Conservation (phyloP, 2,113 vertebrate species). For the Rhineura floridana region DNA sequence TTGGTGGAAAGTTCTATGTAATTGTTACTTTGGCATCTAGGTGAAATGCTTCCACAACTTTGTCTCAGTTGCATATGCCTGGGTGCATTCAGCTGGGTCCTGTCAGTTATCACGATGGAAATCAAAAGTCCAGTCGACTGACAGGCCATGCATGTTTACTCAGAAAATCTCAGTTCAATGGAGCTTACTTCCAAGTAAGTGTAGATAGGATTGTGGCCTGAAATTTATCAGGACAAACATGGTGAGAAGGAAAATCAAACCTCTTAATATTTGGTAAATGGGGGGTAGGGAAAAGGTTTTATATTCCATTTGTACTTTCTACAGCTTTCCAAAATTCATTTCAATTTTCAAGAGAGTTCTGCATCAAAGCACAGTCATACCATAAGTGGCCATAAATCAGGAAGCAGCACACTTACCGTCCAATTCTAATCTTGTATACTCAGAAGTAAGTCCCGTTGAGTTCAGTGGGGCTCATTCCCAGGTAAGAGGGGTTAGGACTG, state of each 20-base stretch:
- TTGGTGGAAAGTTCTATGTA: not conserved
- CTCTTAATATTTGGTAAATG: not conserved
- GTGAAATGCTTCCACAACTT: not conserved
- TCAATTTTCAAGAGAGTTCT: not conserved
- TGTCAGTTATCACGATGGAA: not conserved
- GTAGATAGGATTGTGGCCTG: not conserved
- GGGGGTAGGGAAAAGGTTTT: not conserved
- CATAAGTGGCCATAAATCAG: too few species aligned
- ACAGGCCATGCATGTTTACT: not conserved
- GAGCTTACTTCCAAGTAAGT: not conserved
- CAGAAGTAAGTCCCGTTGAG: too few species aligned
- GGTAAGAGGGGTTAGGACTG: too few species aligned
- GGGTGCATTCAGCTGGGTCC: rapidly evolving
- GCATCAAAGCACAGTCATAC: not conserved
- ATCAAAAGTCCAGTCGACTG: not conserved
- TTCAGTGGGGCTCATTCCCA: too few species aligned
- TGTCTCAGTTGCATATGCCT: not conserved
- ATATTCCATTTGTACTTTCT: not conserved
- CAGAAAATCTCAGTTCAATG: not conserved
- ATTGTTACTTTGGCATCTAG: not conserved
- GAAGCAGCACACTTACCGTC: too few species aligned
- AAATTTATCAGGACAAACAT: not conserved
- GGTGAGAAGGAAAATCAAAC: not conserved
- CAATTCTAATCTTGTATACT: too few species aligned
- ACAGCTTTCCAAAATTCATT: not conserved